Evolutionary conservation across 2,888 invertebrate species (phyloP).

Genomic region (Scelioninae gen. 2): DNA sequence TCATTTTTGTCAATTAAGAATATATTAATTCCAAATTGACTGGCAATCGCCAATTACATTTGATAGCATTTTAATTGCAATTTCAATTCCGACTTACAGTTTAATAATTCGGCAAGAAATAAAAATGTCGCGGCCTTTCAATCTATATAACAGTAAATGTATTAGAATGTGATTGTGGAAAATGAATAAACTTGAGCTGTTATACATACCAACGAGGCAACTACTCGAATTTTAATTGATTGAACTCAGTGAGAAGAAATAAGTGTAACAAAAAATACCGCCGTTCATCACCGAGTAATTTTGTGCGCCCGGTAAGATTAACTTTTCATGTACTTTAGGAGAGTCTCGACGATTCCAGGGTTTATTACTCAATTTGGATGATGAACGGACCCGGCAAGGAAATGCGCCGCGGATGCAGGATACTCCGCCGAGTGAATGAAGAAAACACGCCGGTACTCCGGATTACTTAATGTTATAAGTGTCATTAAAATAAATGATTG

Average conservation of each 20-base stretch:
- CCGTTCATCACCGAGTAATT: constrained; percentile 52
- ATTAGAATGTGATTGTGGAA: no score
- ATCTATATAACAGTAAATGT: no score
- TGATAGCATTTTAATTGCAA: no score
- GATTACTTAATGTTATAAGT: constrained; percentile 28
- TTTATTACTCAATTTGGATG: constrained; percentile 73
- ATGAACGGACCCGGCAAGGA: constrained; percentile 65
- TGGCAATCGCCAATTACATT: no score
- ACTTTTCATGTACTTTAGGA: constrained; percentile 68
- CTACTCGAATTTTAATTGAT: constrained; percentile 26
- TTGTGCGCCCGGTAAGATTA: constrained; percentile 63
- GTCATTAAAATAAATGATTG: constrained; percentile 31
- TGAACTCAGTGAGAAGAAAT: constrained; percentile 7
- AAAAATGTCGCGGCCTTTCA: no score
- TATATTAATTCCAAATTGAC: no score
- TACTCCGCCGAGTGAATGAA: constrained; percentile 19
- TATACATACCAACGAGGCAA: not conserved
- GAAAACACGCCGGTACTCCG: constrained; percentile 25
- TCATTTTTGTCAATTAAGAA: no score
- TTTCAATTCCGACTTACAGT: no score
- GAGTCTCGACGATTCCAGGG: constrained; percentile 59
- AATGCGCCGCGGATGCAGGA: constrained; percentile 44
- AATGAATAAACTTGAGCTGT: no score
- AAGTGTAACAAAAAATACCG: constrained; percentile 18
- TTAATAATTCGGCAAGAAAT: no score